A percentile compares a stretch with the other conserved stretches of the same genome.
Conservation (phyloP, 2,797 vertebrate species). For the Ispidina picta region DNA sequence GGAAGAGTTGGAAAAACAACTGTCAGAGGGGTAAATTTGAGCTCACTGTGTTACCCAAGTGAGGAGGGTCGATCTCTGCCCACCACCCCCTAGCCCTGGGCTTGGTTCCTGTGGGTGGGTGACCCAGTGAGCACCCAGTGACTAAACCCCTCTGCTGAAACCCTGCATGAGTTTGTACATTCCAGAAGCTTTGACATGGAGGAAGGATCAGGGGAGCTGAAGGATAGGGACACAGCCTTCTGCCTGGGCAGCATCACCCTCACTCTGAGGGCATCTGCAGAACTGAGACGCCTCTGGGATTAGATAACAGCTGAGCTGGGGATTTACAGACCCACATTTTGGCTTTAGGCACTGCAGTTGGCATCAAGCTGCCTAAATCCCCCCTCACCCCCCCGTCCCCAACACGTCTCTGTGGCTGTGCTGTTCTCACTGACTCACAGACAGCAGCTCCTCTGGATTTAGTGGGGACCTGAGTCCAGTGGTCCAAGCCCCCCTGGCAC, state of each 20-base stretch:
- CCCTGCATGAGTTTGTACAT: neutral
- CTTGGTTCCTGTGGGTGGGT: neutral
- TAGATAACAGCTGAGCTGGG: neutral
- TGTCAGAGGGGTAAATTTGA: neutral
- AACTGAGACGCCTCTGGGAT: neutral
- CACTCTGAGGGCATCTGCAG: neutral
- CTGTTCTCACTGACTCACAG: neutral
- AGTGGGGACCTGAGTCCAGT: neutral
- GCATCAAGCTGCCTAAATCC: neutral
- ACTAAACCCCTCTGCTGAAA: neutral
- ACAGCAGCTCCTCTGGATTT: neutral
- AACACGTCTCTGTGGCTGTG: fast-evolving
- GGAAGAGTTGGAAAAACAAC: neutral
- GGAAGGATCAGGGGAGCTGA: neutral
- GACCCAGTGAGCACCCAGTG: neutral
- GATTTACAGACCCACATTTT: neutral
- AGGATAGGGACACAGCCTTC: neutral
- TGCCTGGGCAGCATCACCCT: neutral
- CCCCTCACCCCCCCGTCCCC: no score
- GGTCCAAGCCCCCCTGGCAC: neutral
- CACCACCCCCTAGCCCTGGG: neutral
- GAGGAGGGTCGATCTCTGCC: neutral
- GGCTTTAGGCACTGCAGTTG: neutral
- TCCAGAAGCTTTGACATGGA: neutral
- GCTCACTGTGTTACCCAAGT: neutral